phyloP scores from a whole-genome alignment of 37 sponge, comb jelly and placozoan species.

The Hormiphora californensis region DNA sequence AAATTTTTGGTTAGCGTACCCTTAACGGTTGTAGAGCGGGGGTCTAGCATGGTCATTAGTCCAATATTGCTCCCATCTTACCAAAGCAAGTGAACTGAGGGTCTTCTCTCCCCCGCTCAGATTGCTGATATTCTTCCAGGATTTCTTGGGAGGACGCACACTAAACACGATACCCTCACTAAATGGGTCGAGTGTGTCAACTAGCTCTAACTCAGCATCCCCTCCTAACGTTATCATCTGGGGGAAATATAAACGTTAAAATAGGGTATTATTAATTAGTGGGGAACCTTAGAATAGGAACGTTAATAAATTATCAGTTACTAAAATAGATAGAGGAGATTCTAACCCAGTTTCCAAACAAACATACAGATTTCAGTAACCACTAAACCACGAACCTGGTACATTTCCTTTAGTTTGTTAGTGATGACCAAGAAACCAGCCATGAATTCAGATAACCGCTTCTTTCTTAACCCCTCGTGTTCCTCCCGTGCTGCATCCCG shows the following conservation, averaged over 20 bases:
- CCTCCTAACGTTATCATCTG: constrained; percentile 99
- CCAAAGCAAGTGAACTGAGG: constrained; percentile 97
- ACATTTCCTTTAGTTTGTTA: constrained; percentile 98
- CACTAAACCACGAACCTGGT: constrained; percentile 88
- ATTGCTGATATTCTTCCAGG: constrained; percentile 99
- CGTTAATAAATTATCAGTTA: no score
- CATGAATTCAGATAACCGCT: constrained; percentile 90
- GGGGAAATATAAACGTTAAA: neutral
- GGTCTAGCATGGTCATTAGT: neutral
- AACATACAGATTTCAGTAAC: no score
- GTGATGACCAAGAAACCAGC: constrained; percentile 87
- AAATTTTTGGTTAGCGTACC: no score
- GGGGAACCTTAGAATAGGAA: neutral
- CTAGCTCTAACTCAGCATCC: constrained; percentile 97
- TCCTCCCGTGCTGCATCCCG: constrained; percentile 72
- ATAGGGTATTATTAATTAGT: neutral
- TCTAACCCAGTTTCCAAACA: neutral
- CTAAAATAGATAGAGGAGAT: neutral
- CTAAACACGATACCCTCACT: constrained; percentile 98
- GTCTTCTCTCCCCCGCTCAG: constrained; percentile 99
- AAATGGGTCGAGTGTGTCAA: constrained; percentile 96
- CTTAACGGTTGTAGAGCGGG: neutral
- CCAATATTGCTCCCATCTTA: constrained; percentile 57
- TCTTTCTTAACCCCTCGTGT: constrained; percentile 78
- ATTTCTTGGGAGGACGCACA: constrained; percentile 96